Conservation (phyloP, 2,888 invertebrate genomes). For the Poecilobothrus nobilitatus region DNA sequence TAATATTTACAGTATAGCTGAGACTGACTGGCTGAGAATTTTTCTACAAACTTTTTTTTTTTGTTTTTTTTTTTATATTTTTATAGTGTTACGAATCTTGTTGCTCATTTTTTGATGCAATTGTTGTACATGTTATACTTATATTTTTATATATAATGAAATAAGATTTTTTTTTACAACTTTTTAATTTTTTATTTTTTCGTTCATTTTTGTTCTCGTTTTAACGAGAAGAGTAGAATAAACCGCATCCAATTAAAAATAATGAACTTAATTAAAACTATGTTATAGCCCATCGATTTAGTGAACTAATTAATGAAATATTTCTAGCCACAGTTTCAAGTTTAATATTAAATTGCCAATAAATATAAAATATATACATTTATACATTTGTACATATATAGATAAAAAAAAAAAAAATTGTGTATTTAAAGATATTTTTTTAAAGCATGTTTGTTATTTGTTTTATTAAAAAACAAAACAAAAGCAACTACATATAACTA, state of each 20-base stretch:
- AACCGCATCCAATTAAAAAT: constrained; percentile 32
- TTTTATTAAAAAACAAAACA: too few species aligned
- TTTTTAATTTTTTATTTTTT: not conserved
- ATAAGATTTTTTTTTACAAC: not conserved
- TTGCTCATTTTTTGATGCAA: too few species aligned
- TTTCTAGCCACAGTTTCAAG: constrained; percentile 26
- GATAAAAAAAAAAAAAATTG: not conserved
- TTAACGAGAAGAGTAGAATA: constrained; percentile 23
- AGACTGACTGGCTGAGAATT: not conserved
- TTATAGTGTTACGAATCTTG: not conserved
- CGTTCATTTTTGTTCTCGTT: not conserved
- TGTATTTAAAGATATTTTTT: not conserved
- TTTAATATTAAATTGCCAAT: not conserved
- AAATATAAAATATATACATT: not conserved
- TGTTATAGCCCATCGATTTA: constrained; percentile 32
- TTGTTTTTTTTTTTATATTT: not conserved
- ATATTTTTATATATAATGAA: not conserved
- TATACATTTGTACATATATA: not conserved
- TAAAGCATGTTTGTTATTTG: too few species aligned
- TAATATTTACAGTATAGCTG: not conserved
- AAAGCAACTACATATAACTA: too few species aligned
- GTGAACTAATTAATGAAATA: constrained; percentile 32
- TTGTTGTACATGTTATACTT: not conserved
- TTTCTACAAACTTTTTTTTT: not conserved
- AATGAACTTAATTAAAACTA: constrained; percentile 32